Percentiles rank a stretch among this genome's conserved stretches.
These are phyloP conservation scores for Aurelia sp. DNA, from an alignment of 30 jellyfish, hydroid and myxozoan species.

Conservation along the genomic window DNA sequence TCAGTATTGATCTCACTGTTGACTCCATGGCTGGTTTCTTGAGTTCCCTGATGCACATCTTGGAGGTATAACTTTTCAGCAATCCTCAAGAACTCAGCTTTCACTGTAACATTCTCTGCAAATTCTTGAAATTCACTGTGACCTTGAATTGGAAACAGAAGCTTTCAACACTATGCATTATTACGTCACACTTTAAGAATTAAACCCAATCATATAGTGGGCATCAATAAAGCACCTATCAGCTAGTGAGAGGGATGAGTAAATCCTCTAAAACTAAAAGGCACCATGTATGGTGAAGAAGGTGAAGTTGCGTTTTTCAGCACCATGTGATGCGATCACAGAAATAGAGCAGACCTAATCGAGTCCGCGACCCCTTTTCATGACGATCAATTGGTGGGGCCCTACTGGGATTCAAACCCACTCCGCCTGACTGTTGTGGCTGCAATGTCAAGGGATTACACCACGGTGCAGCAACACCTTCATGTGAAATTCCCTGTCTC, in stretches of 20 bases:
- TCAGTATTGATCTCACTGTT: constrained; percentile 12
- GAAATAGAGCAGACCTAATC: too few relatives aligned
- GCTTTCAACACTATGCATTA: background rate
- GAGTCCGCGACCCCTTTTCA: too few relatives aligned
- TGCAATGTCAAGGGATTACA: too few relatives aligned
- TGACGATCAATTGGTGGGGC: too few relatives aligned
- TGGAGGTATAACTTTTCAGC: constrained; percentile 3
- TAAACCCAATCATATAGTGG: background rate
- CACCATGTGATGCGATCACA: too few relatives aligned
- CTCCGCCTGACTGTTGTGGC: too few relatives aligned
- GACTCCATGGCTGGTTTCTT: constrained; percentile 17
- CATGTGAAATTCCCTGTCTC: too few relatives aligned
- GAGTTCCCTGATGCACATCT: constrained; percentile 11
- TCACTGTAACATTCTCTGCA: constrained; percentile 1
- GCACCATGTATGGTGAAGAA: background rate
- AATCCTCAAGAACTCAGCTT: background rate
- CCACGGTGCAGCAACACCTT: too few relatives aligned
- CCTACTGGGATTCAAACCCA: too few relatives aligned
- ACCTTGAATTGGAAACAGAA: constrained; percentile 3
- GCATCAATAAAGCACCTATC: background rate
- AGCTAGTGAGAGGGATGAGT: background rate
- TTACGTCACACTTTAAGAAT: background rate
- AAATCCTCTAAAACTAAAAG: background rate
- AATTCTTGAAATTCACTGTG: constrained; percentile 9
- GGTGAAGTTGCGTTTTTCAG: too few relatives aligned